Conservation (phyloP, 2,113 vertebrate species). For the Callospermophilus lateralis region DNA sequence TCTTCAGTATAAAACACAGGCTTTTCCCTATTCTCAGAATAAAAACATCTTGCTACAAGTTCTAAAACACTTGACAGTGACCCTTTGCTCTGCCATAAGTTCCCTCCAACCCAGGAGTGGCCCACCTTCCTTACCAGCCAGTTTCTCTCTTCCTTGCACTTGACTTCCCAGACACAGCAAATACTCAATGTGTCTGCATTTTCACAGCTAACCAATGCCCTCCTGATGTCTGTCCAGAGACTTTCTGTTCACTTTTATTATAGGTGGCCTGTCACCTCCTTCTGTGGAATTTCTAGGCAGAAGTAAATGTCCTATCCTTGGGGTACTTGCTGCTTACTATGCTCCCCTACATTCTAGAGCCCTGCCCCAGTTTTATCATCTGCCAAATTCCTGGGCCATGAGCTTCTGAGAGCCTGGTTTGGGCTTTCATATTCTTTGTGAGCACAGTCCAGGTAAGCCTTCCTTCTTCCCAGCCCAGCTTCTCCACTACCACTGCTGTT, state of each 20-base stretch:
- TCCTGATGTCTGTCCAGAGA: not conserved
- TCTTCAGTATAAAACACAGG: not conserved
- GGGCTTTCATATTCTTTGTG: slow-evolving; percentile 2
- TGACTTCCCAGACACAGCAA: not conserved
- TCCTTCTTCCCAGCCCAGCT: not conserved
- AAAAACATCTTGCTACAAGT: not conserved
- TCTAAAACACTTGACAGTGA: not conserved
- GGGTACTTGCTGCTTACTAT: not conserved
- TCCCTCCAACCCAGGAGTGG: rapidly evolving
- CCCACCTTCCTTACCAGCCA: too few species aligned
- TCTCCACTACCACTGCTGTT: rapidly evolving
- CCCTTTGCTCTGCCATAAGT: not conserved
- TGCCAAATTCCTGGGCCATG: not conserved
- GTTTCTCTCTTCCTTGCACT: not conserved
- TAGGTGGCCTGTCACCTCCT: not conserved
- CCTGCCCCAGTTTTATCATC: rapidly evolving
- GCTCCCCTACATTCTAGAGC: not conserved
- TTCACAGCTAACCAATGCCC: not conserved
- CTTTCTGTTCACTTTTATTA: not conserved
- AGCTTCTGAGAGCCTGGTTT: not conserved
- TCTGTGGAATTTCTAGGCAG: not conserved
- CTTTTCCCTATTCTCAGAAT: not conserved
- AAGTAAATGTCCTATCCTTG: not conserved
- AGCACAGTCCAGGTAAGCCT: not conserved
- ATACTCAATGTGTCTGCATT: not conserved